phyloP scores from a whole-genome alignment of 2,797 vertebrate genomes.

The Luscinia luscinia region DNA sequence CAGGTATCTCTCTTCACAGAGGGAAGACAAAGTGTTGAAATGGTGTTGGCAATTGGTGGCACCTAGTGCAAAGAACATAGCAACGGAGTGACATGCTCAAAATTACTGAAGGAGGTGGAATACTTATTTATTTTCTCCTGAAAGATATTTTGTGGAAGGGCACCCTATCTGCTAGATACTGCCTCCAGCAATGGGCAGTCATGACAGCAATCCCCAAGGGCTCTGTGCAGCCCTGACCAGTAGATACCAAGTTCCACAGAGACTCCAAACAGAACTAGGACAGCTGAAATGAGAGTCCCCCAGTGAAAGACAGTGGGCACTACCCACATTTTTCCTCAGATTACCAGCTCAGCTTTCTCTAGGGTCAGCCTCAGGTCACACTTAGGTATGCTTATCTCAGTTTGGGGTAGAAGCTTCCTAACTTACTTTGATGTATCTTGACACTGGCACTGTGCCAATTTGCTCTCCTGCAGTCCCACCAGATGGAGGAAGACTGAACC shows the following conservation, averaged over 20 bases:
- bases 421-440: not conserved
- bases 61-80: not conserved
- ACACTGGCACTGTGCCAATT: not conserved
- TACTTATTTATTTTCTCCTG: not conserved
- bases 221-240: not conserved
- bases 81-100: not conserved
- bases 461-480: not conserved
- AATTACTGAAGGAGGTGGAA: not conserved
- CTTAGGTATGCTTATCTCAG: not conserved
- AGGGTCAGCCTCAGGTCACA: not conserved
- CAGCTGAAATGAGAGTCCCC: not conserved
- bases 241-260: not conserved
- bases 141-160: not conserved
- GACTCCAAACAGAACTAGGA: not conserved
- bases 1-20: not conserved
- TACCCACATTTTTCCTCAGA: not conserved
- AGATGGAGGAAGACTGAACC: not conserved
- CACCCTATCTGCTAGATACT: not conserved
- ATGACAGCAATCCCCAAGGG: not conserved
- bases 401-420: not conserved
- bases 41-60: rapidly evolving
- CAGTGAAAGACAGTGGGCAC: not conserved
- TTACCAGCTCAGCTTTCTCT: not conserved
- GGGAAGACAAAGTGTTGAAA: not conserved
- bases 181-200: not conserved